Base-by-base conservation (phyloP, 1,140 invertebrate species). In the Diploscapter pachys region DNA sequence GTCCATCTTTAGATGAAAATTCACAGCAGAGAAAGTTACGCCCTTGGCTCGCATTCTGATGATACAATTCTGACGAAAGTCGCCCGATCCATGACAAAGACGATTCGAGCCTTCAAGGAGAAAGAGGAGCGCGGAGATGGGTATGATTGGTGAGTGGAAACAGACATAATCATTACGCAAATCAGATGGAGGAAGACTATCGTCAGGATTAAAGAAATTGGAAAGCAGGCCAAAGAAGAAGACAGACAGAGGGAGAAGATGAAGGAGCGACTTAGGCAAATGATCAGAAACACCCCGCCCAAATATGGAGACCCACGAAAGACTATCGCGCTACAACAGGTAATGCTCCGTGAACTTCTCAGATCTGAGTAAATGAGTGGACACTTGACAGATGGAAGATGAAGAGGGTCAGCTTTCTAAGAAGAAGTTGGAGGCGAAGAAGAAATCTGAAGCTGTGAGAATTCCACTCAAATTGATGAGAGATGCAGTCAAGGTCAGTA, bases 391-490 rank as follows among this genome's bases (percentile, higher is more conserved):
- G 75, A 66, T 80, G 6, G 75, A 79, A 53, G 62, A 64, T 61
- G 64, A 73, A 52, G 75, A 78, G 8, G 69, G 68, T 52, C 50
- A 72, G 11, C 49, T 49, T 13, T 67, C 66, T 31, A 59, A 71
- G n/a, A 52, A 57, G 51, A 78, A 78, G 48, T 31, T 70, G 59
- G 69, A 65, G 59, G 65, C 52, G n/a, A 72, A 72, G 61, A 63
- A 79, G 71, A 50, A 72, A 57, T 65, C 52, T n/a, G 71, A 78
- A 31, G 78, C 72, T 52, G 62, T 79, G 54, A 53, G 72, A 53
- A 62, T 79, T 1, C 78, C 78, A 55, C 63, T 76, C 31, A 67
- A 79, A 9, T 63, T 83, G 8, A 11, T 82, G n/a, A 74, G 83
- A 11, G 75, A 84, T 13, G 83, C 77, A 4, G 66, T 85, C n/a